A percentile compares a stretch with the other conserved stretches of the same genome.
These are phyloP conservation scores for Eudemis profundana DNA, from an alignment of 2,888 invertebrate genomes.

Conservation along the genomic window DNA sequence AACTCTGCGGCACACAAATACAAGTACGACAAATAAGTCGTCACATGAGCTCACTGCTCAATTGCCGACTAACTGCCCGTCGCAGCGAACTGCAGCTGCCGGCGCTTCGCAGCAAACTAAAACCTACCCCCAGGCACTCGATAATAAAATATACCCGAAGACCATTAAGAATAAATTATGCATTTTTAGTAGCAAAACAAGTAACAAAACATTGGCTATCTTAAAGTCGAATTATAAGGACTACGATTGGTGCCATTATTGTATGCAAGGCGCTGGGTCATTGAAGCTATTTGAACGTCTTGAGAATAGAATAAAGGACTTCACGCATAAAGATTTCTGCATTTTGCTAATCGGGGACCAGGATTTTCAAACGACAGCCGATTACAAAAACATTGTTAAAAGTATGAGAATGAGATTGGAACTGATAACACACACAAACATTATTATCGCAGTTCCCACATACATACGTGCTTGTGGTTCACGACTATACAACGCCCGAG, in stretches of 20 bases:
- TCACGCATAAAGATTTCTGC: conserved; percentile 3
- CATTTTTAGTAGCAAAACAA: conserved; percentile 2
- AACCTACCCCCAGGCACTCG: neutral
- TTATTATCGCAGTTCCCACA: neutral
- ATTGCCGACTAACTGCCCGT: too few relatives aligned
- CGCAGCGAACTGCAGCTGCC: too few relatives aligned
- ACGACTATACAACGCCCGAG: neutral
- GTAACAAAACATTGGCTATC: neutral
- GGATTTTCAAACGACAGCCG: neutral
- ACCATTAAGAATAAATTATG: neutral
- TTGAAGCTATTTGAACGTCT: neutral
- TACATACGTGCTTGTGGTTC: conserved; percentile 13
- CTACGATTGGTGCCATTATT: neutral
- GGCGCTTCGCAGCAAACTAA: neutral
- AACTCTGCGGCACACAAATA: neutral
- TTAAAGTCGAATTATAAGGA: conserved; percentile 2
- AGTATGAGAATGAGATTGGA: neutral
- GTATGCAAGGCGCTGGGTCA: conserved; percentile 6
- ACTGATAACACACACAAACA: neutral
- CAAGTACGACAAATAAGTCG: neutral
- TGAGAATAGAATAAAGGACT: neutral
- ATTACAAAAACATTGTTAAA: neutral
- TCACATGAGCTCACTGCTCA: neutral
- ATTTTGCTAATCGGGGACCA: neutral
- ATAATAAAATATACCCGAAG: neutral